These are phyloP conservation scores for Frankliniella fusca DNA, from an alignment of 2,888 invertebrate species.

Conservation along the genomic window DNA sequence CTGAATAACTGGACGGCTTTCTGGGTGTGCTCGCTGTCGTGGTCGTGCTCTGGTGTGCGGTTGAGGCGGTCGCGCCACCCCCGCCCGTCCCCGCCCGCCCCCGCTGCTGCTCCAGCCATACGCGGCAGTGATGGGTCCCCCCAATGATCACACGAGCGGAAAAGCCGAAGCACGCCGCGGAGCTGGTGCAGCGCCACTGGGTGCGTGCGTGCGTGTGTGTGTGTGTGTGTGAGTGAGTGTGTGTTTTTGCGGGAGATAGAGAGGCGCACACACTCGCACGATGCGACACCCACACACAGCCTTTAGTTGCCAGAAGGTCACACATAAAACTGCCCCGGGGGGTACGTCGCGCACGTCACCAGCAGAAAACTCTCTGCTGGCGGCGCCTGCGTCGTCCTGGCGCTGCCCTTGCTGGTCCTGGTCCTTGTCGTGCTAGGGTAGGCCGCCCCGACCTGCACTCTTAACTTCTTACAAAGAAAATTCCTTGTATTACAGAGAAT, in stretches of 20 bases:
- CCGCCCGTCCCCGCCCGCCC: too few species aligned
- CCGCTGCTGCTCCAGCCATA: neutral
- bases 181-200: neutral
- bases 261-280: neutral
- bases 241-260: neutral
- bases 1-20: too few species aligned
- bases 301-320: neutral
- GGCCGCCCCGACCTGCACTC: too few species aligned
- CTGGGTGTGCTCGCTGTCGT: too few species aligned
- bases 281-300: neutral
- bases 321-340: neutral
- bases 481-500: too few species aligned
- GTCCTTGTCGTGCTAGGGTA: too few species aligned
- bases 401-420: too few species aligned
- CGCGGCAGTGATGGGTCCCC: neutral
- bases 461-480: too few species aligned
- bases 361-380: neutral
- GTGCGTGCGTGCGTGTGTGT: neutral
- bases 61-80: neutral
- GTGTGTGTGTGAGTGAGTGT: neutral
- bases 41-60: neutral
- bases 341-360: slow-evolving; percentile 6
- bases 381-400: too few species aligned
- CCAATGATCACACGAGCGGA: slow-evolving; percentile 21
- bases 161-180: neutral